Percentiles rank a stretch among this genome's conserved stretches.
Evolutionary conservation across 2,113 vertebrate genomes (phyloP).

Genomic region (Dicrurus megarhynchus): DNA sequence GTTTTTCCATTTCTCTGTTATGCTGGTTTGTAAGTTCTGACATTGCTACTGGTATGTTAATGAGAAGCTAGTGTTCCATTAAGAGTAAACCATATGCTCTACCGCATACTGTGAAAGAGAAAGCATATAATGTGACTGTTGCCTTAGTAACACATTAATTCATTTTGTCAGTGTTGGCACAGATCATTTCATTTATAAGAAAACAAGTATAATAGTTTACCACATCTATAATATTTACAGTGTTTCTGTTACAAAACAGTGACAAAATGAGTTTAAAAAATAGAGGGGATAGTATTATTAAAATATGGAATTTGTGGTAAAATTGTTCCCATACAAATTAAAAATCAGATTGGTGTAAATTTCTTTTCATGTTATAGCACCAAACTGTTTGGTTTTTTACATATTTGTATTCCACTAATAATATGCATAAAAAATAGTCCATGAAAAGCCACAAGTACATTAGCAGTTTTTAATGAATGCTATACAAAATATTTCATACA

Average conservation of each 20-base stretch:
- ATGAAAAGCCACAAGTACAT: constrained; percentile 74
- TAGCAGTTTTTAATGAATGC: constrained; percentile 81
- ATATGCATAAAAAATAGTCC: constrained; percentile 74
- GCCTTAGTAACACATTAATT: constrained; percentile 95
- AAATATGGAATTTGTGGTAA: constrained; percentile 75
- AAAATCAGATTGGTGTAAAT: constrained; percentile 73
- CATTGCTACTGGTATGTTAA: constrained; percentile 88
- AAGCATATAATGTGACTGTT: constrained; percentile 93
- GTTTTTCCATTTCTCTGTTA: constrained; percentile 79
- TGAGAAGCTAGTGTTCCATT: constrained; percentile 86
- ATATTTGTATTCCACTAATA: constrained; percentile 79
- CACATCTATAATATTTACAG: constrained; percentile 91
- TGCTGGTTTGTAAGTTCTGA: constrained; percentile 84
- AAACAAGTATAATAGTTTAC: constrained; percentile 92
- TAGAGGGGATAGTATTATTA: constrained; percentile 80
- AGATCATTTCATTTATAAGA: constrained; percentile 89
- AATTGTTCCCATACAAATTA: constrained; percentile 67
- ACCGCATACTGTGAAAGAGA: constrained; percentile 86
- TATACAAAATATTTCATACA: constrained; percentile 81
- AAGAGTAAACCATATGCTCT: constrained; percentile 88
- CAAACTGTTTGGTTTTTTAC: constrained; percentile 74
- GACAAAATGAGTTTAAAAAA: constrained; percentile 86
- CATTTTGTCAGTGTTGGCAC: constrained; percentile 89
- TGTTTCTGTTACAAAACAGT: constrained; percentile 92
- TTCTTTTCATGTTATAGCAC: constrained; percentile 73